Percentiles rank a stretch among this genome's conserved stretches.
Conservation (phyloP, 2,113 vertebrate species). For the Antechinus flavipes region DNA sequence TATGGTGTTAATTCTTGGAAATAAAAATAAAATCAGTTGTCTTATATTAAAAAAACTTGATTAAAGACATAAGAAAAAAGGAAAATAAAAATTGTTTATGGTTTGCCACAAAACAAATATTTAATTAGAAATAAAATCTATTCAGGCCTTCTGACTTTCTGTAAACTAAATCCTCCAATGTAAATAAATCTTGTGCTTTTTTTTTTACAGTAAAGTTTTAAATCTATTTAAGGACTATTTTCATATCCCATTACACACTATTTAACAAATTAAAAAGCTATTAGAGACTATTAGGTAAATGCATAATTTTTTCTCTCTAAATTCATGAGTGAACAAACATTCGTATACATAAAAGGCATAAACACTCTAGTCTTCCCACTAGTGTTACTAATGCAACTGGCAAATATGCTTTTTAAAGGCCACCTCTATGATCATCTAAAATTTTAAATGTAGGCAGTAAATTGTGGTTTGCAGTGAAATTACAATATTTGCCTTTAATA, state of each 20-base stretch:
- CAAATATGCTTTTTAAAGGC: constrained; percentile 42
- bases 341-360: constrained; percentile 34
- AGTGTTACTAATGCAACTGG: not conserved
- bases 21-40: not conserved
- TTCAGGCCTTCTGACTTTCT: constrained; percentile 17
- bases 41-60: not conserved
- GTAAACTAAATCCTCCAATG: constrained; percentile 36
- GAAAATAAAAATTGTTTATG: constrained; percentile 33
- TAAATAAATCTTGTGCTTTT: constrained; percentile 24
- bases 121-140: constrained; percentile 1
- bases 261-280: constrained; percentile 48
- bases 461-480: constrained; percentile 33
- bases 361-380: not conserved
- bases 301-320: constrained; percentile 48
- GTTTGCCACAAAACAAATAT: constrained; percentile 38
- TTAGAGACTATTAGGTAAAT: constrained; percentile 51
- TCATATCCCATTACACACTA: not conserved
- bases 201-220: constrained; percentile 45
- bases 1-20: constrained; percentile 43
- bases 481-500: constrained; percentile 55
- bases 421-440: not conserved
- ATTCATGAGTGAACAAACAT: constrained; percentile 15
- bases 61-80: not conserved
- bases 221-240: constrained; percentile 37
- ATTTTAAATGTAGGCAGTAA: constrained; percentile 18